Percentiles rank a stretch among this genome's conserved stretches.
phyloP scores from a whole-genome alignment of 2,888 invertebrate species.

The Protula sp. region DNA sequence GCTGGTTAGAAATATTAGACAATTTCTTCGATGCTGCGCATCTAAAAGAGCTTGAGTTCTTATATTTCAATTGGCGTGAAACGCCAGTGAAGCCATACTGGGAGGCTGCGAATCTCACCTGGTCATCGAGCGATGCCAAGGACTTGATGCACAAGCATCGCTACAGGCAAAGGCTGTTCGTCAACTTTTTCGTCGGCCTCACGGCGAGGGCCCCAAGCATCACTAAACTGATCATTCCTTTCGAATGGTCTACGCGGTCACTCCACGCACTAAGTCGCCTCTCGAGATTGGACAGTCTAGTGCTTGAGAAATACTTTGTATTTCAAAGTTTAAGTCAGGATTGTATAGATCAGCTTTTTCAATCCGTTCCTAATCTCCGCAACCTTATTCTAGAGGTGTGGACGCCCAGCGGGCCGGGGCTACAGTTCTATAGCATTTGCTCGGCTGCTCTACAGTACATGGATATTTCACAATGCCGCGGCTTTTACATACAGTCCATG shows the following conservation, averaged over 20 bases:
- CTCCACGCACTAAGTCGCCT: conserved; percentile 38
- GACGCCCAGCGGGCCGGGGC: conserved; percentile 43
- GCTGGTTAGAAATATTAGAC: conserved; percentile 39
- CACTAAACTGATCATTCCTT: conserved; percentile 42
- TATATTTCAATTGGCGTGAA: conserved; percentile 49
- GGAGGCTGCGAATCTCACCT: conserved; percentile 28
- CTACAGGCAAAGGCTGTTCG: conserved; percentile 39
- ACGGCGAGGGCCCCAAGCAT: conserved; percentile 37
- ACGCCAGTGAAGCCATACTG: conserved; percentile 44
- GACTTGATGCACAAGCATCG: conserved; percentile 39
- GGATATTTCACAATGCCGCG: conserved; percentile 48
- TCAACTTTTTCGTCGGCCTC: conserved; percentile 43
- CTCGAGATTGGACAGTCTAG: conserved; percentile 34
- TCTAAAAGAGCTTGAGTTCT: conserved; percentile 33
- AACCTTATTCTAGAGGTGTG: conserved; percentile 46
- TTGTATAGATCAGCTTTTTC: conserved; percentile 32
- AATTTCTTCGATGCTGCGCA: conserved; percentile 28
- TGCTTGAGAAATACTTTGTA: conserved; percentile 45
- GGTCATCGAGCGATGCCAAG: conserved; percentile 29
- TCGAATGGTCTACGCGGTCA: conserved; percentile 48
- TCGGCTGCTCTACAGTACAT: conserved; percentile 40
- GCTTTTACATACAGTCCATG: conserved; percentile 40
- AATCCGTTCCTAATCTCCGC: conserved; percentile 30
- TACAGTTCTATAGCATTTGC: conserved; percentile 33
- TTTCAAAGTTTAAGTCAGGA: conserved; percentile 39